Conservation (phyloP, 2,888 invertebrate species). For the Dicroscelio sp. region DNA sequence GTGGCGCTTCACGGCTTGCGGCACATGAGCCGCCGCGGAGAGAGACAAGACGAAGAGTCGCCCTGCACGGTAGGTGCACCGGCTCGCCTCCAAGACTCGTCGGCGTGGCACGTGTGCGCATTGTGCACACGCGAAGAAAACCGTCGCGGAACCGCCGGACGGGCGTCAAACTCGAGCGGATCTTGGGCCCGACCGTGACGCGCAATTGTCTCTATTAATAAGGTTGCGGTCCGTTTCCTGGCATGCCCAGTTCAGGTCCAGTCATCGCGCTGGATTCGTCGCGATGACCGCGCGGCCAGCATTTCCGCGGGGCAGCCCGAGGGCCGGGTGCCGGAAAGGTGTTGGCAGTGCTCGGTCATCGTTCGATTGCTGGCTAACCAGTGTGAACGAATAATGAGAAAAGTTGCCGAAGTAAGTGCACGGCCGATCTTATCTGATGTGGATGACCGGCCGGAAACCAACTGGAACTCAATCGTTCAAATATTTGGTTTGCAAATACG, state of each 20-base stretch:
- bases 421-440: not conserved
- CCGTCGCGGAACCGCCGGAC: slow-evolving; percentile 26
- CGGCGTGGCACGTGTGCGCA: slow-evolving; percentile 74
- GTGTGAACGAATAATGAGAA: slow-evolving; percentile 28
- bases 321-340: slow-evolving; percentile 75
- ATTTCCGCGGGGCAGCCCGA: slow-evolving; percentile 49
- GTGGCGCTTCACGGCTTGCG: slow-evolving; percentile 81
- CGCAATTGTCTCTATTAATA: slow-evolving; percentile 89
- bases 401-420: slow-evolving; percentile 18
- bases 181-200: slow-evolving; percentile 87
- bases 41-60: slow-evolving; percentile 68
- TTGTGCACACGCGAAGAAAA: slow-evolving; percentile 57
- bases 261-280: slow-evolving; percentile 79
- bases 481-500: no score
- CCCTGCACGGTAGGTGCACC: slow-evolving; percentile 84
- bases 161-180: no score
- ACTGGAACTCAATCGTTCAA: no score
- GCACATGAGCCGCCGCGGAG: slow-evolving; percentile 80
- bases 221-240: slow-evolving; percentile 90
- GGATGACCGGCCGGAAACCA: not conserved
- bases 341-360: slow-evolving; percentile 57
- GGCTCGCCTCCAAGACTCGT: slow-evolving; percentile 80
- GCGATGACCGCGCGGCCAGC: slow-evolving; percentile 47
- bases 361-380: slow-evolving; percentile 40
- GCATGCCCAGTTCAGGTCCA: slow-evolving; percentile 88